Base-by-base conservation (phyloP, 2,888 invertebrate genomes). In the Orthosia cruda region DNA sequence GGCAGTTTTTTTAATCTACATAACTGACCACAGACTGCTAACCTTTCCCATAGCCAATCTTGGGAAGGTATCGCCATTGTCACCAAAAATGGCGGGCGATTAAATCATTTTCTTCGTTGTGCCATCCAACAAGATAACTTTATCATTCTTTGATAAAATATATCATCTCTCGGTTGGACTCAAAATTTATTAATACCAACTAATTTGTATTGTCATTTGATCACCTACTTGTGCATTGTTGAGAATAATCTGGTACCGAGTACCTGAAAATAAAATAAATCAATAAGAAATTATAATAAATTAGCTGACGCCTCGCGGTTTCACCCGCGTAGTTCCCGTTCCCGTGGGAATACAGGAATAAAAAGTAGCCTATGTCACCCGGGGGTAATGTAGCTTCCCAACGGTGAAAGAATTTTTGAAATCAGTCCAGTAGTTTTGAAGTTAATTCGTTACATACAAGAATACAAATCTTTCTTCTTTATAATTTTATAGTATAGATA, bases 161-260 rank as follows among this genome's bases (percentile, higher is more conserved):
- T 40, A 40, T n/a, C 49, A 49, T 50, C 45, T n/a, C 23, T 52
- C 23, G 32, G 32, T 69, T 55, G 49, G 59, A 61, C 47, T 23
- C 16, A 65, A 57, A 68, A 64, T 76, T 16, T 32, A 61, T 77
- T 20, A 68, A 57, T 66, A 78, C 18, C 71, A 77, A 77, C 75
- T 80, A 81, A 73, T 81, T 77, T 86, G 71, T 87, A 86, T 86
- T 85, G 81, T 83, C 85, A 83, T 75, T 76, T 70, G 61, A 80
- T 83, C 77, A 87, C 81, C 58, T 84, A 75, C 69, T 85, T 87
- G 81, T 87, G 77, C 79, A 68, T 77, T 40, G 16, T 74, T 79
- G 71, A 73, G 63, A 63, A 71, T 59, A 70, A 32, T 71, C 55
- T 63, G 65, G 64, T 70, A 57, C 32, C 2, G 3, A 67, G 67